Conservation (phyloP, 2,888 invertebrate genomes). For the Lapara coniferarum region DNA sequence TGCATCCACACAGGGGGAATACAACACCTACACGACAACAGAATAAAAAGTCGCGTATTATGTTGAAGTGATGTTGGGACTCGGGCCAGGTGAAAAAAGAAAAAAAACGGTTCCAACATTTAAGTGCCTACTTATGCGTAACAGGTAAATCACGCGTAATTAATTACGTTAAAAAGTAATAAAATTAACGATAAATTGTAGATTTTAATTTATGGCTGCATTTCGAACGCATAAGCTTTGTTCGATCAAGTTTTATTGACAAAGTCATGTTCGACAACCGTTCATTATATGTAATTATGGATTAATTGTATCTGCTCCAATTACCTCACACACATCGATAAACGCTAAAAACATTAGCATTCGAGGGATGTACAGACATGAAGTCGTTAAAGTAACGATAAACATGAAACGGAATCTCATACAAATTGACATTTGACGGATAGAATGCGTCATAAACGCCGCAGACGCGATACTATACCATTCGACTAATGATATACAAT, state of each 20-base stretch:
- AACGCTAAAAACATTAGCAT: conserved; percentile 14
- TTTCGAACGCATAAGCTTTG: neutral
- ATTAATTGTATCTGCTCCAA: conserved; percentile 1
- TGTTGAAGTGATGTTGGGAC: no score
- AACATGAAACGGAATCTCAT: conserved; percentile 3
- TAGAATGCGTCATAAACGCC: conserved; percentile 2
- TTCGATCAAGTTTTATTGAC: conserved; percentile 10
- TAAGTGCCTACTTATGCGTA: neutral
- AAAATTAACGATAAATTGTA: neutral
- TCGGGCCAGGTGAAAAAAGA: no score
- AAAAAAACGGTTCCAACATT: neutral
- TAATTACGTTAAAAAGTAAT: neutral
- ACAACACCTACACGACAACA: no score
- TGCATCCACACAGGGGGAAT: no score
- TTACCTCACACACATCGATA: conserved; percentile 16
- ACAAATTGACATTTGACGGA: conserved; percentile 17
- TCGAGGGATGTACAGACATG: neutral
- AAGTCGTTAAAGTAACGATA: conserved; percentile 1
- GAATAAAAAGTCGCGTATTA: no score
- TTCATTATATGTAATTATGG: conserved; percentile 5
- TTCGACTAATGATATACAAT: conserved; percentile 48
- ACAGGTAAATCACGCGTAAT: neutral
- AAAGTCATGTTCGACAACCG: conserved; percentile 10
- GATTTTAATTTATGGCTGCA: conserved; percentile 6
- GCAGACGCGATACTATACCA: conserved; percentile 36